Base-by-base conservation (phyloP, 1,140 invertebrate species). In the Stenopsyche tienmushanensis region DNA sequence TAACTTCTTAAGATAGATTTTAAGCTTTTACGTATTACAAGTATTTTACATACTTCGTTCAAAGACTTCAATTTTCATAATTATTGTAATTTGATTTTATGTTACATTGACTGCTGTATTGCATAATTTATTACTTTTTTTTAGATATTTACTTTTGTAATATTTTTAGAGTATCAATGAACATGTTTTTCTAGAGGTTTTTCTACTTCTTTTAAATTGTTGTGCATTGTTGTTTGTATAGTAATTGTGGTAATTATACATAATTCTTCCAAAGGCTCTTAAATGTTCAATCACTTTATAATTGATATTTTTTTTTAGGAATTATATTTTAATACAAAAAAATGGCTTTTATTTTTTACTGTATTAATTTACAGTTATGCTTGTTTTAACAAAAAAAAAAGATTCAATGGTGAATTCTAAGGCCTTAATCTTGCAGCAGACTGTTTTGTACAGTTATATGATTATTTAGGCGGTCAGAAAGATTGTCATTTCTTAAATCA, bases 281-380 rank as follows among this genome's bases (percentile, higher is more conserved):
- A 20, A 42, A 64, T 64, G 62, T 64, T 64, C 62, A 64, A 64
- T 64, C 25, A 29, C 29, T 41, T 52, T 62, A 29, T 42, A n/a
- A n/a, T n/a, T 62, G 45, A 15, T 62, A 62, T 62, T 64, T 53
- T 64, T 42, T 15, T 54, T 42, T 64, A 64, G 26, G 52, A 25
- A 53, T 53, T 63, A 49, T 49, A 49, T 54, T 54, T 64, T 53
- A 64, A 64, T 64, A 64, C 62, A 64, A 54, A 64, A 26, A 25
- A 55, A 25, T n/a, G 9, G 29, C 17, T 55, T 52, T 52, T 52
- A 18, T 49, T 7, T 17, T 49, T 23, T 18, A 23, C 13, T 45
- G 13, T 45, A 13, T n/a, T n/a, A n/a, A n/a, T n/a, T n/a, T n/a
- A n/a, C n/a, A n/a, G n/a, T n/a, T n/a, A n/a, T n/a, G n/a, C n/a